Percentiles rank a stretch among this genome's conserved stretches.
These are phyloP conservation scores for Rhineura floridana DNA, from an alignment of 2,113 vertebrate genomes.

Conservation along the genomic window DNA sequence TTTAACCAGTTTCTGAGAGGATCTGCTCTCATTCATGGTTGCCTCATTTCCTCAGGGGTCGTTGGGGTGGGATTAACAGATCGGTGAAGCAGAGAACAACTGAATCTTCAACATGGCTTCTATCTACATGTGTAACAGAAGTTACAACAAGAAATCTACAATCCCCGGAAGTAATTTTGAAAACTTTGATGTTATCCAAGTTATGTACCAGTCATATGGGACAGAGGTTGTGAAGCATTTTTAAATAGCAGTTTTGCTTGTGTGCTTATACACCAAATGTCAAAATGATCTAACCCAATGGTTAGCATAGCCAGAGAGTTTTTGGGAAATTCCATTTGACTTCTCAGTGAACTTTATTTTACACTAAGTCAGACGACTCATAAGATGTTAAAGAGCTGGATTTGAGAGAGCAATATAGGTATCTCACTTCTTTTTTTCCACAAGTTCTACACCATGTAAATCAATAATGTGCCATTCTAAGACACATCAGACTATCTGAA, in stretches of 20 bases:
- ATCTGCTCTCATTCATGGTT: background rate
- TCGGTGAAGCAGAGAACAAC: background rate
- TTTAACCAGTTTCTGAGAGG: background rate
- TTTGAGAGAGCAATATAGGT: background rate
- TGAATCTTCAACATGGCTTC: background rate
- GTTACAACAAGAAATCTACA: background rate
- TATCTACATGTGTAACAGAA: background rate
- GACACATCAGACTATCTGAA: background rate
- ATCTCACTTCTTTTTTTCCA: background rate
- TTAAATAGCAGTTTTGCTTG: background rate
- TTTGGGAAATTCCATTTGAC: background rate
- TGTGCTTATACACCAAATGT: background rate
- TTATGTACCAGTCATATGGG: background rate
- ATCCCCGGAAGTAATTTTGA: background rate
- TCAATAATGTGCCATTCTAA: background rate
- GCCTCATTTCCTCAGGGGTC: background rate
- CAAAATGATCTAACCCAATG: background rate
- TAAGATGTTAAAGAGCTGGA: background rate
- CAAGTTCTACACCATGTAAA: background rate
- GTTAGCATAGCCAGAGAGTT: background rate
- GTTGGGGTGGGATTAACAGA: background rate
- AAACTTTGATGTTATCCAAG: background rate
- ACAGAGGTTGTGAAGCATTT: background rate
- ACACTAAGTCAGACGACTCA: background rate
- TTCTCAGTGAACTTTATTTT: background rate